Evolutionary conservation across 2,113 vertebrate species (phyloP).

Genomic region (Ailuropoda melanoleuca): DNA sequence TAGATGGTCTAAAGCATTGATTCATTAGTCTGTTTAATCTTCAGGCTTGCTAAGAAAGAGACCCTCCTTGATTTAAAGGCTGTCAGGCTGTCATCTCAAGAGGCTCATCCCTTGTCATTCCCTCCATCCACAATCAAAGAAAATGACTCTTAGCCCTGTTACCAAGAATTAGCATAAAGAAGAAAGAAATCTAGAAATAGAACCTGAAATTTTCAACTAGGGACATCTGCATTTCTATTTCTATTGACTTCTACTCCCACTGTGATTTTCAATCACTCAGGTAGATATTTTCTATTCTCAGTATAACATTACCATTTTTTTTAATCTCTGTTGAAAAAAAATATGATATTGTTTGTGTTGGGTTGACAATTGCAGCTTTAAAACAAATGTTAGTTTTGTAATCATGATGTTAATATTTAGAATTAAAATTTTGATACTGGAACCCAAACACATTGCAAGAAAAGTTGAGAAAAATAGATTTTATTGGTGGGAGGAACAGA

Average conservation of each 20-base stretch:
- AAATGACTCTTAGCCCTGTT: conserved; percentile 44
- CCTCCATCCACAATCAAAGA: conserved; percentile 74
- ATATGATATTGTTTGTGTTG: not conserved
- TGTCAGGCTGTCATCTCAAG: conserved; percentile 79
- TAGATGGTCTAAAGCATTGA: conserved; percentile 73
- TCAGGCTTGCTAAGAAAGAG: conserved; percentile 74
- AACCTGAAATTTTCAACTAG: conserved; percentile 54
- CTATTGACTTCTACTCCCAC: not conserved
- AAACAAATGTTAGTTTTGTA: not conserved
- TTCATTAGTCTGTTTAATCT: conserved; percentile 85
- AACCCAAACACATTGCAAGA: not conserved
- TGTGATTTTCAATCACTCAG: not conserved
- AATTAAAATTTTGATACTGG: not conserved
- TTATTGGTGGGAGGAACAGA: not conserved
- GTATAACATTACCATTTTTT: not conserved
- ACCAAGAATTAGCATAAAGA: conserved; percentile 72
- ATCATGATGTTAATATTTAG: not conserved
- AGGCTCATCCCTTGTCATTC: conserved; percentile 75
- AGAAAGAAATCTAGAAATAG: conserved; percentile 60
- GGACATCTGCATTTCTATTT: not conserved
- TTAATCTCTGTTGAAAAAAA: not conserved
- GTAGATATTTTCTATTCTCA: not conserved
- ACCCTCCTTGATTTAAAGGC: conserved; percentile 76
- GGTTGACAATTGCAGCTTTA: not conserved
- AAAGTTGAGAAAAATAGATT: not conserved